Conservation (phyloP, 1,140 invertebrate genomes). For the Oncopeltus fasciatus region DNA sequence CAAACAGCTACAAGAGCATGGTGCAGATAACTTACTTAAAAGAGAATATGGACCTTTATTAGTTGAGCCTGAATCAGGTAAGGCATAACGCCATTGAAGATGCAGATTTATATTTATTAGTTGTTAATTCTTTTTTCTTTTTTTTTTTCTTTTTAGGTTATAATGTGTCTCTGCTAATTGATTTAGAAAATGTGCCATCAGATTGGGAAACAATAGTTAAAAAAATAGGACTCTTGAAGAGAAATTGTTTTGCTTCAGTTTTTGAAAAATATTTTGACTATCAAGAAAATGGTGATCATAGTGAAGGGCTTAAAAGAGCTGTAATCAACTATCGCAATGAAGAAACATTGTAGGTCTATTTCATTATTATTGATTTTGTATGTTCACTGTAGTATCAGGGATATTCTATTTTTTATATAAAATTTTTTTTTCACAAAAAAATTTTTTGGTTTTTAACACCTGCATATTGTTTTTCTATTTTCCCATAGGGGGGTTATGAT, state of each 20-base stretch:
- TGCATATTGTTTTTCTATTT: no score
- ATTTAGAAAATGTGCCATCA: constrained; percentile 81
- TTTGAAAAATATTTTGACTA: constrained; percentile 99
- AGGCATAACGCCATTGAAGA: constrained; percentile 19
- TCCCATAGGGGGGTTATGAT: no score
- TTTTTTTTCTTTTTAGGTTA: constrained; percentile 45
- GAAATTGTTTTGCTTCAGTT: constrained; percentile 98
- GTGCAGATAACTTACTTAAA: constrained; percentile 89
- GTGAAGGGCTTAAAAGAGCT: constrained; percentile 76
- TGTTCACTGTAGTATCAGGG: no score
- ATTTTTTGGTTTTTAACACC: no score
- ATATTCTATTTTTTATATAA: no score
- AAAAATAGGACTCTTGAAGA: constrained; percentile 86
- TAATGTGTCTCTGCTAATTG: constrained; percentile 85
- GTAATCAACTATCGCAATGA: constrained; percentile 98
- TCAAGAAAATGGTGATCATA: constrained; percentile 69
- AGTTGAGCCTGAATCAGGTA: constrained; percentile 71
- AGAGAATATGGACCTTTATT: constrained; percentile 77
- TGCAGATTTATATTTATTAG: neutral
- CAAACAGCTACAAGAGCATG: constrained; percentile 94
- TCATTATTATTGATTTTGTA: neutral
- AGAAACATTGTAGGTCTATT: constrained; percentile 82
- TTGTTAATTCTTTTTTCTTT: neutral
- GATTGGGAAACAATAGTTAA: constrained; percentile 80
- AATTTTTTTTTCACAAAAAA: no score